Evolutionary conservation across 2,113 vertebrate species (phyloP).

Genomic region (Tichodroma muraria): DNA sequence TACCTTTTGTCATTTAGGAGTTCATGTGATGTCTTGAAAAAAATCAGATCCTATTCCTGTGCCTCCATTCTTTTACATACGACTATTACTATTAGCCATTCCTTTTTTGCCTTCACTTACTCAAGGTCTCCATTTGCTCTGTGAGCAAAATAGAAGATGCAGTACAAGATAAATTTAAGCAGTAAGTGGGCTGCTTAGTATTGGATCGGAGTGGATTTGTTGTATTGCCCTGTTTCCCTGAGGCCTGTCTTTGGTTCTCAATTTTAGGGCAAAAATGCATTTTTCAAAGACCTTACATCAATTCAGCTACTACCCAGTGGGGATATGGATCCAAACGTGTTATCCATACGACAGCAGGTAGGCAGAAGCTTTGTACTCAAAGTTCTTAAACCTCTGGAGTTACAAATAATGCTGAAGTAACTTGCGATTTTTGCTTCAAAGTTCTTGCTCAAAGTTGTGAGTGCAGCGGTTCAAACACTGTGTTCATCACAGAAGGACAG

Average conservation of each 20-base stretch:
- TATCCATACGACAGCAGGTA: conserved; percentile 87
- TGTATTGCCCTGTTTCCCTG: not conserved
- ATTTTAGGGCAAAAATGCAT: conserved; percentile 92
- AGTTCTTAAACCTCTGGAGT: not conserved
- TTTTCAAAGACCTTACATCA: conserved; percentile 93
- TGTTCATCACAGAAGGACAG: conserved; percentile 45
- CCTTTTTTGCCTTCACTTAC: not conserved
- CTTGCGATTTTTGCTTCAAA: conserved; percentile 38
- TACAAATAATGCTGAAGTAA: not conserved
- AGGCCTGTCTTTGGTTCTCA: not conserved
- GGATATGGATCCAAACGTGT: conserved; percentile 84
- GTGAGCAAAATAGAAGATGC: not conserved
- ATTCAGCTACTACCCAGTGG: conserved; percentile 94
- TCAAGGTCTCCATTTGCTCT: not conserved
- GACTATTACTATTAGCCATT: not conserved
- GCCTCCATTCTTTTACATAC: not conserved
- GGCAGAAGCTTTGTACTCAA: not conserved
- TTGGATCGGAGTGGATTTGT: not conserved
- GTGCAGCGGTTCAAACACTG: conserved; percentile 78
- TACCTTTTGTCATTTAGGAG: not conserved
- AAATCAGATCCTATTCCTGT: not conserved
- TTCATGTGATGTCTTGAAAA: not conserved
- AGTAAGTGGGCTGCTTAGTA: not conserved
- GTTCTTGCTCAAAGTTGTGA: conserved; percentile 87
- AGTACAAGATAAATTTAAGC: not conserved